These are phyloP conservation scores for Coptodon bakossiorum DNA, from an alignment of 2,113 vertebrate genomes.

Conservation along the genomic window DNA sequence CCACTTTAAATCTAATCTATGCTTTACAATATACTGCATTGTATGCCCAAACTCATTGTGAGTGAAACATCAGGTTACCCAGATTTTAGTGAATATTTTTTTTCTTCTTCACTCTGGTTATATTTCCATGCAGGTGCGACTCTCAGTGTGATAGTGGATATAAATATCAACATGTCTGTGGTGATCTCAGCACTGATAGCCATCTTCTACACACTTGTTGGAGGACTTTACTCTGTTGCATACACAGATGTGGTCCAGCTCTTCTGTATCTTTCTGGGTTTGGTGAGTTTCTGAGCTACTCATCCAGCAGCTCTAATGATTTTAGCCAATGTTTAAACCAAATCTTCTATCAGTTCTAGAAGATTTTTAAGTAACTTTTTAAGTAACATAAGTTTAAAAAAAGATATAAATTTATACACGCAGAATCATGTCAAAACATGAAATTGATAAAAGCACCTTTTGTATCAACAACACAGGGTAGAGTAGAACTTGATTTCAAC, in stretches of 20 bases:
- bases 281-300: constrained; percentile 76
- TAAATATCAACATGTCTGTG: constrained; percentile 85
- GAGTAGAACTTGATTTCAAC: not conserved
- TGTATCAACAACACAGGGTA: not conserved
- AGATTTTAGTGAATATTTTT: not conserved
- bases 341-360: not conserved
- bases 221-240: constrained; percentile 92
- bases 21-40: not conserved
- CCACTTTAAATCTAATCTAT: not conserved
- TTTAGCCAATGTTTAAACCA: not conserved
- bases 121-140: constrained; percentile 80
- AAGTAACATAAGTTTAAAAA: not conserved
- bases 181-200: constrained; percentile 90
- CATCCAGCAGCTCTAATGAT: not conserved
- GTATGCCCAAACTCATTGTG: not conserved
- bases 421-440: not conserved
- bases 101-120: not conserved
- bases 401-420: not conserved
- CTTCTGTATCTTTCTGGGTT: constrained; percentile 93
- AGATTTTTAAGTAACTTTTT: not conserved
- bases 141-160: constrained; percentile 92
- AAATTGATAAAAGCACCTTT: not conserved
- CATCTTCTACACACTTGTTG: constrained; percentile 89
- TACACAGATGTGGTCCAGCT: constrained; percentile 97
- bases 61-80: not conserved